These are phyloP conservation scores for Heliconius sara DNA, from an alignment of 2,888 invertebrate species.

Conservation along the genomic window DNA sequence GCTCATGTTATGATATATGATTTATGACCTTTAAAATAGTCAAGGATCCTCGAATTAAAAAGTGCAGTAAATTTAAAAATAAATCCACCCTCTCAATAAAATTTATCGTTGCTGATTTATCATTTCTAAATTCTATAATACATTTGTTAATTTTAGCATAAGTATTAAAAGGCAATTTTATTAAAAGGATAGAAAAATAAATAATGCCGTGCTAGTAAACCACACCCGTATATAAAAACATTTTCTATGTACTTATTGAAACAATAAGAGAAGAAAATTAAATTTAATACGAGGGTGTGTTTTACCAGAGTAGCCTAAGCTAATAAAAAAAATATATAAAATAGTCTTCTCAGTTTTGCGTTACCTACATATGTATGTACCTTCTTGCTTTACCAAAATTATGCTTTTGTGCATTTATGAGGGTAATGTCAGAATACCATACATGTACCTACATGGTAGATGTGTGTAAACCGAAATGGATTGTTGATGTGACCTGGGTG, in stretches of 20 bases:
- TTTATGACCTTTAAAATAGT: slow-evolving; percentile 45
- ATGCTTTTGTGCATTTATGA: slow-evolving; percentile 67
- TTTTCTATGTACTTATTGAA: slow-evolving; percentile 32
- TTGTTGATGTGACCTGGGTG: slow-evolving; percentile 84
- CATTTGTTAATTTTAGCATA: not conserved
- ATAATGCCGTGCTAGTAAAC: slow-evolving; percentile 80
- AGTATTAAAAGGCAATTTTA: slow-evolving; percentile 40
- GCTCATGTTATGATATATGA: slow-evolving; percentile 25
- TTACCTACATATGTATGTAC: slow-evolving; percentile 54
- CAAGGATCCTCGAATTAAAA: slow-evolving; percentile 77
- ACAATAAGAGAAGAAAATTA: slow-evolving; percentile 38
- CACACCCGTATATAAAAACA: slow-evolving; percentile 58
- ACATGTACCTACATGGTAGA: slow-evolving; percentile 61
- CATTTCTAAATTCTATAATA: not conserved
- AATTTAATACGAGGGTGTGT: slow-evolving; percentile 58
- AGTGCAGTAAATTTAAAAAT: slow-evolving; percentile 81
- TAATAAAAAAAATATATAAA: slow-evolving; percentile 73
- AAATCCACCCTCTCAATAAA: slow-evolving; percentile 68
- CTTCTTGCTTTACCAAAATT: slow-evolving; percentile 57
- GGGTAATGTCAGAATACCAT: slow-evolving; percentile 55
- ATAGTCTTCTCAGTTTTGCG: slow-evolving; percentile 61
- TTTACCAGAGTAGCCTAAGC: slow-evolving; percentile 81
- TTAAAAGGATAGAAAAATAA: slow-evolving; percentile 71
- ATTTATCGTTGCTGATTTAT: slow-evolving; percentile 35
- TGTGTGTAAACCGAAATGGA: slow-evolving; percentile 62